These are phyloP conservation scores for Iguana delicatissima DNA, from an alignment of 2,797 vertebrate genomes.

Conservation along the genomic window DNA sequence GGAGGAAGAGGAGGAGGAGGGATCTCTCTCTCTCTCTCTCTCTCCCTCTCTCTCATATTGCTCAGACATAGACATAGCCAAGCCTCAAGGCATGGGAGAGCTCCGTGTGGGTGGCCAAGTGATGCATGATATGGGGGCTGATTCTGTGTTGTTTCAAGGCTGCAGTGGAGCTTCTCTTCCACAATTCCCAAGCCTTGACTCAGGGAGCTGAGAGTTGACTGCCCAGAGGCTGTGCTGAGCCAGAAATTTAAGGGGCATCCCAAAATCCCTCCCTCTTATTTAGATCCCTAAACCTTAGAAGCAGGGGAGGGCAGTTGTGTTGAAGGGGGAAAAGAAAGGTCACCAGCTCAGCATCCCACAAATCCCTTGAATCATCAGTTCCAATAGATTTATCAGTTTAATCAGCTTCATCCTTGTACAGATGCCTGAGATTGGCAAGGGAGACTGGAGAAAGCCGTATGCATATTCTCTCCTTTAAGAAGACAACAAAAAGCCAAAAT, in stretches of 20 bases:
- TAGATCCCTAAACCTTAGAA: background rate
- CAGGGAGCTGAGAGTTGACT: background rate
- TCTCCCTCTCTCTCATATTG: background rate
- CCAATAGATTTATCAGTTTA: conserved; percentile 30
- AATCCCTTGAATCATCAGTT: conserved; percentile 26
- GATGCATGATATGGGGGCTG: background rate
- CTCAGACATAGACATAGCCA: conserved; percentile 7
- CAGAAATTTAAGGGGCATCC: background rate
- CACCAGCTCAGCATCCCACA: conserved; percentile 9
- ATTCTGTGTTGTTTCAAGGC: conserved; percentile 7
- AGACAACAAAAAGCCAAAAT: background rate
- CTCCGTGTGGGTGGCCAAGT: conserved; percentile 9
- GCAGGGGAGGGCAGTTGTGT: no score
- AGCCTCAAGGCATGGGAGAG: conserved; percentile 18
- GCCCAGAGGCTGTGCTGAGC: background rate
- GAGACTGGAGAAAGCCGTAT: background rate
- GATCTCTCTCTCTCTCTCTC: background rate
- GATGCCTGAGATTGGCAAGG: background rate
- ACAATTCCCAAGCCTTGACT: background rate
- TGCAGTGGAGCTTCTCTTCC: conserved; percentile 2
- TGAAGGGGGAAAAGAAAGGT: background rate
- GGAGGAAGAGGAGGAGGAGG: background rate
- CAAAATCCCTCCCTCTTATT: background rate
- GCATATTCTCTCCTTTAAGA: background rate
- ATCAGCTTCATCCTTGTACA: conserved; percentile 14